Percentiles rank a stretch among this genome's conserved stretches.
phyloP scores from a whole-genome alignment of 2,888 invertebrate genomes.

The Ariolimax columbianus region DNA sequence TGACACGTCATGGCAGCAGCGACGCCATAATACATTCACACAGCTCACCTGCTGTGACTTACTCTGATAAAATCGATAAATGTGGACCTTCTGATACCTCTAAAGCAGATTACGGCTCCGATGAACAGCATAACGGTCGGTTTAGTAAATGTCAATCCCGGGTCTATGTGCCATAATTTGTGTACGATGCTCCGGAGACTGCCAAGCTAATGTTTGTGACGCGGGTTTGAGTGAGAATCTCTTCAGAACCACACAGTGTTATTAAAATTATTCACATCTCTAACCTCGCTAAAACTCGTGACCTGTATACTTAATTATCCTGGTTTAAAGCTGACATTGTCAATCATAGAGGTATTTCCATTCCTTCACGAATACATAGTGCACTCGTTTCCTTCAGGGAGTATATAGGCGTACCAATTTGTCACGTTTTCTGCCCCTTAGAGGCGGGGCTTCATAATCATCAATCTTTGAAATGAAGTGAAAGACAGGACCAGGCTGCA shows the following conservation, averaged over 20 bases:
- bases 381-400: not conserved
- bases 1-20: too few relatives aligned
- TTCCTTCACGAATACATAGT: not conserved
- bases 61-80: too few relatives aligned
- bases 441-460: not conserved
- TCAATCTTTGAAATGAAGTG: constrained; percentile 1
- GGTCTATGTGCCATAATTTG: not conserved
- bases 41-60: too few relatives aligned
- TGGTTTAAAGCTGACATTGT: not conserved
- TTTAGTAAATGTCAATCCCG: not conserved
- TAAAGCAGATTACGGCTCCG: too few relatives aligned
- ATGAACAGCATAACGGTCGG: too few relatives aligned
- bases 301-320: not conserved
- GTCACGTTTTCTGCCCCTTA: not conserved
- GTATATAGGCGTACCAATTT: not conserved
- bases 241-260: not conserved
- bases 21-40: too few relatives aligned
- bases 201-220: not conserved
- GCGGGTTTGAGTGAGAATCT: not conserved
- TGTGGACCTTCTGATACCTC: too few relatives aligned
- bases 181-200: not conserved
- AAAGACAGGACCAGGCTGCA: not conserved
- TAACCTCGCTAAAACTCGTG: not conserved
- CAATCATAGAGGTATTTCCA: not conserved
- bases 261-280: not conserved